phyloP scores from a whole-genome alignment of 2,113 vertebrate species.

The Elephantulus edwardii region DNA sequence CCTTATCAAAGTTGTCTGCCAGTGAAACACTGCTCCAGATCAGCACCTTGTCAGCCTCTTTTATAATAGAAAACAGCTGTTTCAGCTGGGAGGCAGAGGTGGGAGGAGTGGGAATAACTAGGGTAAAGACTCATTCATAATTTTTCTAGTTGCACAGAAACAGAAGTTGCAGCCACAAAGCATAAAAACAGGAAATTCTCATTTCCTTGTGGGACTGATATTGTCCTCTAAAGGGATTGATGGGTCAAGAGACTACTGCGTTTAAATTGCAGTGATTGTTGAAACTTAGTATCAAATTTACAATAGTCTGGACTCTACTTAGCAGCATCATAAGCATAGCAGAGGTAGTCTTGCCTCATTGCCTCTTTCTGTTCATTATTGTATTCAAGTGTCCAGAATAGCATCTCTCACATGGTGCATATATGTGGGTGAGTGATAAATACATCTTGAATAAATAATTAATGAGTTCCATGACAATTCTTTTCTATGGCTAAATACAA shows the following conservation, averaged over 20 bases:
- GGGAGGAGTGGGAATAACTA: slow-evolving; percentile 54
- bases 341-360: not conserved
- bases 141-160: slow-evolving; percentile 41
- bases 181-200: not conserved
- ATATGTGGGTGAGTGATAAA: too few species aligned
- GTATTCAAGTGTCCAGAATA: not conserved
- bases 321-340: not conserved
- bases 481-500: not conserved
- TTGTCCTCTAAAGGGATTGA: slow-evolving; percentile 4
- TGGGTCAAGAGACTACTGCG: slow-evolving; percentile 60
- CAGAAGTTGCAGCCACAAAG: not conserved
- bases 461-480: not conserved
- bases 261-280: slow-evolving; percentile 57
- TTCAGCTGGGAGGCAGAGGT: slow-evolving; percentile 6
- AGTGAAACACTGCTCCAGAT: slow-evolving; percentile 78
- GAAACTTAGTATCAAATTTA: not conserved
- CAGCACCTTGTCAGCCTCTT: slow-evolving; percentile 84
- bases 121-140: slow-evolving; percentile 57
- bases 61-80: slow-evolving; percentile 84
- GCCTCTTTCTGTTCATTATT: not conserved
- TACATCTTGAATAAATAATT: not conserved
- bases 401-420: rapidly evolving
- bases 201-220: slow-evolving; percentile 1
- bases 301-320: not conserved
- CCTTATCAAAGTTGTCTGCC: slow-evolving; percentile 85